Percentiles rank a stretch among this genome's conserved stretches.
These are phyloP conservation scores for Isichthys henryi DNA, from an alignment of 2,113 vertebrate species.

Conservation along the genomic window DNA sequence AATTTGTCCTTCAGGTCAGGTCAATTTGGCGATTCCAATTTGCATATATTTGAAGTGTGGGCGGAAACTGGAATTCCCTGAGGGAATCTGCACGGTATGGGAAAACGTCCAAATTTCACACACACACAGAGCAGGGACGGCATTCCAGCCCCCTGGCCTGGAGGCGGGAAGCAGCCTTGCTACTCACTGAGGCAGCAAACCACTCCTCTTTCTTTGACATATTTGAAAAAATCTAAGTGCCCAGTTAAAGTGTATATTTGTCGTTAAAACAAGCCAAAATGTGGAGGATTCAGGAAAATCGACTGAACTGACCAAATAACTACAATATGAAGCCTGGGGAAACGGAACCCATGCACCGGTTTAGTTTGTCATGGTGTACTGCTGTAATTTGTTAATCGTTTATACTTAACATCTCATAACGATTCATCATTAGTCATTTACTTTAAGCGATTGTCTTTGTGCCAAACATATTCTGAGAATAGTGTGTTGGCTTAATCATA, in stretches of 20 bases:
- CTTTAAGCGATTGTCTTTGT: background rate
- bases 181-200: background rate
- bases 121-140: background rate
- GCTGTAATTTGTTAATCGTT: background rate
- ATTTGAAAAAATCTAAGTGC: background rate
- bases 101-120: background rate
- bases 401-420: background rate
- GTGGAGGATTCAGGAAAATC: background rate
- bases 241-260: background rate
- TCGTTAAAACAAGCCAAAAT: background rate
- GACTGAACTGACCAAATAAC: background rate
- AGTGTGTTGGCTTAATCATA: background rate
- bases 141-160: background rate
- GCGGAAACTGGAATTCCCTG: background rate
- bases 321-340: background rate
- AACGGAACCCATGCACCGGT: background rate
- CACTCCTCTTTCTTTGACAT: background rate
- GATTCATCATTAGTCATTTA: background rate
- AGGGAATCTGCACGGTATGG: background rate
- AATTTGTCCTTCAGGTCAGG: background rate
- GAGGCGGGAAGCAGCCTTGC: background rate
- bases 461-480: background rate
- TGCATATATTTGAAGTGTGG: slow-evolving; percentile 1
- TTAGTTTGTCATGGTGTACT: background rate
- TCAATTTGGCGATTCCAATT: background rate